Conservation (phyloP, 2,797 vertebrate genomes). For the Aselliscus stoliczkanus region DNA sequence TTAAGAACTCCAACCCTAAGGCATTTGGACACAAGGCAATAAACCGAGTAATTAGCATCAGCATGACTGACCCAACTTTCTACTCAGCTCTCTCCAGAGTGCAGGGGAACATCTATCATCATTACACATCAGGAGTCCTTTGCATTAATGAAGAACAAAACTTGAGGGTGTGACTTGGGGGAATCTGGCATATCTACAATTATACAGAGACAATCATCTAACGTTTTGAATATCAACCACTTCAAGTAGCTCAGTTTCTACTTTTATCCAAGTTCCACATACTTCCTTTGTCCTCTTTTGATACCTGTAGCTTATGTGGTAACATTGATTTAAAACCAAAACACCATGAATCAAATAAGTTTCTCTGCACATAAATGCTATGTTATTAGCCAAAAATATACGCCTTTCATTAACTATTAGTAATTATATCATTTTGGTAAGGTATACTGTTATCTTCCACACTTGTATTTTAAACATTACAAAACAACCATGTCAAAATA, state of each 20-base stretch:
- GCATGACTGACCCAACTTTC: background rate
- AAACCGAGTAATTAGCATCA: background rate
- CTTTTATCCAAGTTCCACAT: background rate
- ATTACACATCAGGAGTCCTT: accelerated
- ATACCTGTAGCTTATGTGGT: background rate
- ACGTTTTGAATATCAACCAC: background rate
- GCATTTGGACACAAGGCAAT: background rate
- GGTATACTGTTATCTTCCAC: background rate
- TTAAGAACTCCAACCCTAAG: background rate
- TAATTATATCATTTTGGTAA: background rate
- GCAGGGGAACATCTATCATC: accelerated
- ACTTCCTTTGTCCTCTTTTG: background rate
- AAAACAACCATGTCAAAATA: background rate
- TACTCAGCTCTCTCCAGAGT: background rate
- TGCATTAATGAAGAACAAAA: background rate
- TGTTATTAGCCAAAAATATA: background rate
- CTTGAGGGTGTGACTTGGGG: background rate
- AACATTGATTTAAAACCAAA: background rate
- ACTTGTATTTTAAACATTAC: background rate
- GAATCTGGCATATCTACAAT: background rate
- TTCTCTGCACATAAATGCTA: background rate
- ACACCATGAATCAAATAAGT: background rate
- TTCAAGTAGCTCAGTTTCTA: background rate
- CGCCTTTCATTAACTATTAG: background rate
- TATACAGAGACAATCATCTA: background rate